Base-by-base conservation (phyloP, 2,797 vertebrate genomes). In the Otus scops region DNA sequence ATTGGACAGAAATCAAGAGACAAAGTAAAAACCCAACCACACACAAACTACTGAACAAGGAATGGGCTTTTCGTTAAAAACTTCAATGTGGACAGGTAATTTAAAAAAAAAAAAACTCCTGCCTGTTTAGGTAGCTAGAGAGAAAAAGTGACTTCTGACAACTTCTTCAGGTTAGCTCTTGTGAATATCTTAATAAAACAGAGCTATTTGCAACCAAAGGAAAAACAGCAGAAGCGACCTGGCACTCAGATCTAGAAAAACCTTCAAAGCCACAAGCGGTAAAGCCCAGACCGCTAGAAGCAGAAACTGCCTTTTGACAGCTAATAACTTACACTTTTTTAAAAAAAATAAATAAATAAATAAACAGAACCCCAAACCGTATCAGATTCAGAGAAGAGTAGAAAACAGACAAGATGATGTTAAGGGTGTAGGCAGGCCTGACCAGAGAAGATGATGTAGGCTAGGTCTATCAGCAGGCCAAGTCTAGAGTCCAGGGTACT, bases 11-110 rank as follows among this genome's bases (percentile, higher is more conserved):
- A 92, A 74, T 38, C 45, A 45, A 77, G 48, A 68, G 43, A 23
- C 22, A 10, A 74, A 59, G 14, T 7, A 5, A 53, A 57, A 73
- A 43, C 2, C 17, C 67, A 69, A 8, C 4, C 50, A 13, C 32
- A 16, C 18, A 32, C 0, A 3, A 53, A 43, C 23, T 13, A 12
- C 20, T 20, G 7, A 61, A 23, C 0, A 5, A 27, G 27, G 36
- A 65, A 60, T 3, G 36, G 36, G 57, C 17, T 61, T 51, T 28
- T 10, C 19, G 1, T 2, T 7, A 27, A 28, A 18, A 50, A 21
- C n/a, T 19, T 23, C 3, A 3, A 27, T 9, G 30, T 6, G 54
- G 48, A 26, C 3, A n/a, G 18, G 27, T 13, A 24, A 59, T 26
- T 34, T 19, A 59, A 30, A 26, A 10, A 34, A 7, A 41, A 9